Evolutionary conservation across 1,140 invertebrate species (phyloP), one percentile per base, ranked within the genome.

Genomic region (Zaprionus inermis): DNA sequence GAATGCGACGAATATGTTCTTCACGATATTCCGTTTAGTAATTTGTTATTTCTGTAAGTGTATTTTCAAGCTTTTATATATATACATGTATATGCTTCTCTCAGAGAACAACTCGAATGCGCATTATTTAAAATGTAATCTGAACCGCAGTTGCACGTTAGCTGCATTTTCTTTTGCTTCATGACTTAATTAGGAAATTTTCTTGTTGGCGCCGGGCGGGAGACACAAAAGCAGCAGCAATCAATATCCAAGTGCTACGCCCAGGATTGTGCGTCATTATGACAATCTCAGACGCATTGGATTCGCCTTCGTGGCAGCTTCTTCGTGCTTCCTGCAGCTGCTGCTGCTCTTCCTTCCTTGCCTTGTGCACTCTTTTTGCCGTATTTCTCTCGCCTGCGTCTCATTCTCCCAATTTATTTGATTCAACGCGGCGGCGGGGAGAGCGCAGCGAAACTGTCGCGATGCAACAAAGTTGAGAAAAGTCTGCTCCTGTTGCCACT

Each of bases 201-300:
- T 72, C 52, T 52, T 60, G 59, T 14, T 14, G 41, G 24, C 28
- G 18, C 18, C 20, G 3, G n/a, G 46, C 49, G 64, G 5, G 32
- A 28, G 54, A 66, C 49, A 59, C 34, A 65, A 72, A 73, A 60
- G 74, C 41, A 74, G 76, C 49, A 61, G 58, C 72, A 82, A 83
- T 83, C 80, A 81, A 83, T 71, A 78, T 78, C 49, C 58, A 61
- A 82, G 80, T 82, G 80, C 72, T 73, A 72, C 54, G 74, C 58
- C 71, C 81, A 56, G 81, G 81, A 83, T 77, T 84, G 81, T 67
- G 77, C 81, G 65, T 78, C 78, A 86, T 85, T 86, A 86, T 85
- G 82, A 85, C 82, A 85, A 85, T 78, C 55, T 60, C 49, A 69
- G 55, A 34, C 24, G 10, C 63, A 38, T 49, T 57, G 36, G 34